Evolutionary conservation across 2,797 vertebrate species (phyloP), one percentile per base, ranked within the genome.

Genomic region (Acanthurus lineatus): DNA sequence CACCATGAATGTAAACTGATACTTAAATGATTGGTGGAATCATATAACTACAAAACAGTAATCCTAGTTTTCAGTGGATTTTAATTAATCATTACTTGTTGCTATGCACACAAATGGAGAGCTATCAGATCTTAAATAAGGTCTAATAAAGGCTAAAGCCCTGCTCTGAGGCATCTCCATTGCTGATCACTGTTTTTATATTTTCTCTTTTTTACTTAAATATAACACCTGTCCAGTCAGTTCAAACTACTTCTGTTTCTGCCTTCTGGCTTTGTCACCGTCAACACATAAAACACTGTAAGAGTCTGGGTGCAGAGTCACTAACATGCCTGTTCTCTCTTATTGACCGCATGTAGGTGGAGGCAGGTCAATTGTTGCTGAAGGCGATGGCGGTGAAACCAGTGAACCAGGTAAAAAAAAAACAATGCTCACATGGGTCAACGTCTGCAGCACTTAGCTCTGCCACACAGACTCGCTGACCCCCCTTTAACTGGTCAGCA

Each of bases 391-490:
- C 1, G 79, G 57, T 17, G 88, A 79, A 81, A 62, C 73, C 82
- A 73, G 76, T 64, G 90, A 88, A 86, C 84, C 88, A 90, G 91
- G 90, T 91, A 84, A n/a, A 17, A 70, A 70, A 35, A 61, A 72
- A 59, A 5, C 20, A 35, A 40, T 76, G 73, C 63, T 79, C 73
- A 83, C 76, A 59, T 45, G 67, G 69, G 74, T 80, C 67, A 81
- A 54, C 52, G 75, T 49, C 60, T 57, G 76, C 80, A 82, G 90
- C 89, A 91, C 89, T 91, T 85, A 85, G 79, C 70, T 81, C 69
- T 71, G 79, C 87, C 88, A 80, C 88, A 84, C 84, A 89, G 86
- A 87, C 79, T 47, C 5, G 44, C 56, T 60, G 69, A 56, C 44
- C 58, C 47, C 19, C 15, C 42, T 45, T 49, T 35, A 32, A 15